Percentiles rank a stretch among this genome's conserved stretches.
Conservation (phyloP, 1,140 invertebrate species). For the Ptiloglossa arizonensis region DNA sequence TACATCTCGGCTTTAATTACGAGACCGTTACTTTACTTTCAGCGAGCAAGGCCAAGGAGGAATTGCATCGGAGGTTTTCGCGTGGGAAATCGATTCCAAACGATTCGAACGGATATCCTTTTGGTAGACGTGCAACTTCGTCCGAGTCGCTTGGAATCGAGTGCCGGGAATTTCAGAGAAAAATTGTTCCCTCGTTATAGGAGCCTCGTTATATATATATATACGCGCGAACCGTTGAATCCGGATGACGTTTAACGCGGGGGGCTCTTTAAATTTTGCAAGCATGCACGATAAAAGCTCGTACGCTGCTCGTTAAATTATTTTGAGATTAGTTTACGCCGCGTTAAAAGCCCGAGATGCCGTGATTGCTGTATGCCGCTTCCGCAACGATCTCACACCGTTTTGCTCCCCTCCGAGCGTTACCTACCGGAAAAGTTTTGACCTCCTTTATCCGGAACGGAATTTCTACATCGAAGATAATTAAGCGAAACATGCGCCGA, state of each 20-base stretch:
- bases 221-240: neutral
- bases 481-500: neutral
- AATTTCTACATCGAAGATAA: neutral
- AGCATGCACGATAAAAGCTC: neutral
- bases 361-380: constrained; percentile 39
- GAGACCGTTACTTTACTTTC: constrained; percentile 48
- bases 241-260: neutral
- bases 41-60: neutral
- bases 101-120: constrained; percentile 25
- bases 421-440: constrained; percentile 27
- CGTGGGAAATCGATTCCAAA: constrained; percentile 40
- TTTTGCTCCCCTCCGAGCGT: constrained; percentile 9
- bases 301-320: constrained; percentile 15
- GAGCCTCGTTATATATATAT: no score
- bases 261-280: neutral
- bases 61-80: constrained; percentile 37
- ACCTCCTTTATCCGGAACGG: neutral
- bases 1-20: constrained; percentile 62
- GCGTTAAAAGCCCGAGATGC: constrained; percentile 38
- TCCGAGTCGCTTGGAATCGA: constrained; percentile 9
- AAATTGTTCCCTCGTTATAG: neutral
- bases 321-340: constrained; percentile 20
- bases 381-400: constrained; percentile 18
- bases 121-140: neutral
- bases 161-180: neutral